Evolutionary conservation across 1,140 invertebrate genomes (phyloP), one percentile per base, ranked within the genome.

Genomic region (Listronotus oregonensis): DNA sequence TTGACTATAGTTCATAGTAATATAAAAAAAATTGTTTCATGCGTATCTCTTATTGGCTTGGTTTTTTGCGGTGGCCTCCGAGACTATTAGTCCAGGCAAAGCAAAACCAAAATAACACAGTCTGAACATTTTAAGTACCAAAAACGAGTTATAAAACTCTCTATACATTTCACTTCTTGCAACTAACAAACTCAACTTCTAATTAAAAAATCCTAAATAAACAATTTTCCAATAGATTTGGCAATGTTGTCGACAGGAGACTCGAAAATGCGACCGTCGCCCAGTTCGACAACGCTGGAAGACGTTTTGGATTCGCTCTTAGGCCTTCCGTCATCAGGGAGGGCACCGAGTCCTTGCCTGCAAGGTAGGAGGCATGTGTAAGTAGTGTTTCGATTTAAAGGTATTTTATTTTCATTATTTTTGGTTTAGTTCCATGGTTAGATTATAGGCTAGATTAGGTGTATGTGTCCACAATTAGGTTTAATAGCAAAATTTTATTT

Each of bases 271-370:
- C 69, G 66, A 64, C 83, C 84, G 21, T 92, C 90, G 71, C 89
- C 90, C 50, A 87, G 87, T 71, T 91, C 90, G 63, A 92, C 93
- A 49, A 95, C 92, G 46, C 84, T 96, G 77, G 94, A 96, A 83
- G 94, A 97, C 83, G 94, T 96, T 56, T 84, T 96, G 77, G 93
- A 95, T 80, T 93, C 92, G 58, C 86, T 96, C 68, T 85, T 95
- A 75, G 93, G 92, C 70, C 85, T 95, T 71, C 89, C 90, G 49
- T 86, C 89, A 68, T 84, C 87, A 74, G 85, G 87, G 61, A 84
- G 87, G 74, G 84, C 84, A 68, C 81, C 84, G 62, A 85, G 84
- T 79, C 85, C 86, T 75, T 81, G 81, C 78, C 81, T 87, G 85
- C 82, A 89, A 90, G 88, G 89, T 90, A 86, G 84, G 85, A 86